Percentiles rank a stretch among this genome's conserved stretches.
These are phyloP conservation scores for Dioctria linearis DNA, from an alignment of 2,888 invertebrate species.

Conservation along the genomic window DNA sequence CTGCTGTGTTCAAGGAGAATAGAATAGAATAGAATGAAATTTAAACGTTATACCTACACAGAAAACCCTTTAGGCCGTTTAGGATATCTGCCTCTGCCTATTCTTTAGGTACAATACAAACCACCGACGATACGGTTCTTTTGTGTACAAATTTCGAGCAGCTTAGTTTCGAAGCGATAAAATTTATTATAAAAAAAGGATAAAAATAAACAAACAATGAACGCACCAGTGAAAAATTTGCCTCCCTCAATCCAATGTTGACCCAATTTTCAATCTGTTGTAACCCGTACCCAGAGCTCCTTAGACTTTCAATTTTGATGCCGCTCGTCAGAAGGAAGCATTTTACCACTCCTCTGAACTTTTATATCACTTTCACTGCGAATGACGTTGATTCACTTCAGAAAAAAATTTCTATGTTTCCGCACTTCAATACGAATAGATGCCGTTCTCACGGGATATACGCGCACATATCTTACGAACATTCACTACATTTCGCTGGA, in stretches of 20 bases:
- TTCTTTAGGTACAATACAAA: no score
- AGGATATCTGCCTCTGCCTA: background rate
- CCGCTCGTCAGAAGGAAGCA: conserved; percentile 12
- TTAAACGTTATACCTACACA: background rate
- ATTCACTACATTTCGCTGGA: background rate
- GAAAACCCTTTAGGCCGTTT: background rate
- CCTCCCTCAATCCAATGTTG: conserved; percentile 25
- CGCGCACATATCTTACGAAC: background rate
- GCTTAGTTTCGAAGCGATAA: background rate
- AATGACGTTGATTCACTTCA: background rate
- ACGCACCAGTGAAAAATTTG: conserved; percentile 25
- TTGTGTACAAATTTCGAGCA: no score
- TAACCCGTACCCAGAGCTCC: conserved; percentile 15
- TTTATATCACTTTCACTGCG: conserved; percentile 28
- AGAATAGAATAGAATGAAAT: conserved; percentile 2
- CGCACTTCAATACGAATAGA: background rate
- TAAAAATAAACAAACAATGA: conserved; percentile 16
- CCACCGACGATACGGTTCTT: no score
- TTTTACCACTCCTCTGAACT: background rate
- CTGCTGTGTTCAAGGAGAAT: background rate
- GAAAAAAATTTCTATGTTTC: background rate
- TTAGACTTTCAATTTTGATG: conserved; percentile 29
- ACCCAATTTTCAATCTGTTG: conserved; percentile 26
- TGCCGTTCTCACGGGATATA: background rate
- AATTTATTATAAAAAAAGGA: background rate